A percentile compares a stretch with the other conserved stretches of the same genome.
phyloP scores from a whole-genome alignment of 2,888 invertebrate species.

The Autographa gamma region DNA sequence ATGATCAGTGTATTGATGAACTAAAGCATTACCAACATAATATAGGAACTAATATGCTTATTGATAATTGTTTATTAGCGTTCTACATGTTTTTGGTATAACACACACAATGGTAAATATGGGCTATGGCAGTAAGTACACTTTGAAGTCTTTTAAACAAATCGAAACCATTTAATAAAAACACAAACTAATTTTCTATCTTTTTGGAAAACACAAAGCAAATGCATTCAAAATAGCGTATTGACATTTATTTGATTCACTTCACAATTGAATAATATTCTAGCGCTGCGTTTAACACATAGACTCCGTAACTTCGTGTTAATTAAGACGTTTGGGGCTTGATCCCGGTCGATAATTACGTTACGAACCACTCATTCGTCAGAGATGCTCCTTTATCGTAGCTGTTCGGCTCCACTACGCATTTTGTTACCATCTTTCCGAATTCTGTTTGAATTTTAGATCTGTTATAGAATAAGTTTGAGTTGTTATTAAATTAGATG shows the following conservation, averaged over 20 bases:
- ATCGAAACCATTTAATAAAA: too few species aligned
- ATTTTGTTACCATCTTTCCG: slow-evolving; percentile 26
- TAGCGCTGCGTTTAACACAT: slow-evolving; percentile 19
- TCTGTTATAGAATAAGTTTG: slow-evolving; percentile 18
- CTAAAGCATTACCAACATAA: too few species aligned
- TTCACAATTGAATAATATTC: slow-evolving; percentile 22
- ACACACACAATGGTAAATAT: too few species aligned
- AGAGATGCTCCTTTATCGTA: slow-evolving; percentile 32
- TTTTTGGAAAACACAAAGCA: neutral
- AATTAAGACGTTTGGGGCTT: slow-evolving; percentile 57
- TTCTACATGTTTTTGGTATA: too few species aligned
- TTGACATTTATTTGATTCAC: slow-evolving; percentile 4
- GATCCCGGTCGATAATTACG: slow-evolving; percentile 57
- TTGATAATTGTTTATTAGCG: too few species aligned
- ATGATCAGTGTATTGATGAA: too few species aligned
- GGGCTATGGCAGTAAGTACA: too few species aligned
- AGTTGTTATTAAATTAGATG: slow-evolving; percentile 26
- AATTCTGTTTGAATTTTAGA: slow-evolving; percentile 23
- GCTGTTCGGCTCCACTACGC: slow-evolving; percentile 27
- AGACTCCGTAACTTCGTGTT: slow-evolving; percentile 42
- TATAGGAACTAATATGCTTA: too few species aligned
- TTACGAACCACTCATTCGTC: slow-evolving; percentile 54
- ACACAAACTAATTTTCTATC: too few species aligned
- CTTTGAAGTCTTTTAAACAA: too few species aligned
- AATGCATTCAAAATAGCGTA: neutral